Evolutionary conservation across 2,113 vertebrate genomes (phyloP), one percentile per base, ranked within the genome.

Genomic region (Symphodus melops): DNA sequence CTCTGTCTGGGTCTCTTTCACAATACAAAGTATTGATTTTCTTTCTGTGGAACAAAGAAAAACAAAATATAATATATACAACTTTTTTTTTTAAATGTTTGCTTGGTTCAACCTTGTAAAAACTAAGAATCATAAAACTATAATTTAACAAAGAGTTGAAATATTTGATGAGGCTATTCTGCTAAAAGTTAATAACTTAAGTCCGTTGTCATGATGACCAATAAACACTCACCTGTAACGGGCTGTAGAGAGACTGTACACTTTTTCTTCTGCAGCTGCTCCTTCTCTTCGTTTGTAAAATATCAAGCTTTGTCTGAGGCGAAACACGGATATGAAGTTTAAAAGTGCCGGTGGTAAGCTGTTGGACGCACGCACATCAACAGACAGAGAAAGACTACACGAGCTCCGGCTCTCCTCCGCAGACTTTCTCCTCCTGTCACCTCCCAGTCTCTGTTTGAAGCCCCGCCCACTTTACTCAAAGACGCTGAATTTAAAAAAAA

Each of bases 201-300:
- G 9, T 14, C 11, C 39, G 10, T 41, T 48, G 4, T 17, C 8
- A 39, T n/a, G 57, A 14, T 46, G 52, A 59, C 20, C 17, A 28
- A 55, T 1, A 52, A 21, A n/a, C 14, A 68, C 85, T 87, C 41
- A 87, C 88, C 77, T 72, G 70, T 54, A n/a, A 54, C 12, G 16
- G 14, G 3, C 33, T 23, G 17, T 3, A 23, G 19, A 33, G 25
- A 37, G 55, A 39, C 8, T 12, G 0, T 48, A 46, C 44, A 51
- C 19, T 3, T 4, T 8, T 64, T 19, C 14, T 59, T 41, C 44
- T 28, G 36, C 39, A 42, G 23, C 13, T 56, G 12, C 5, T 39
- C 16, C 62, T 46, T 5, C 21, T 1, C 56, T 16, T 13, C 1
- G 1, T 52, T 42, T 14, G 19, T 19, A 3, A 23, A 62, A 6